Evolutionary conservation across 2,797 vertebrate genomes (phyloP).

Genomic region (Nannoperca australis): DNA sequence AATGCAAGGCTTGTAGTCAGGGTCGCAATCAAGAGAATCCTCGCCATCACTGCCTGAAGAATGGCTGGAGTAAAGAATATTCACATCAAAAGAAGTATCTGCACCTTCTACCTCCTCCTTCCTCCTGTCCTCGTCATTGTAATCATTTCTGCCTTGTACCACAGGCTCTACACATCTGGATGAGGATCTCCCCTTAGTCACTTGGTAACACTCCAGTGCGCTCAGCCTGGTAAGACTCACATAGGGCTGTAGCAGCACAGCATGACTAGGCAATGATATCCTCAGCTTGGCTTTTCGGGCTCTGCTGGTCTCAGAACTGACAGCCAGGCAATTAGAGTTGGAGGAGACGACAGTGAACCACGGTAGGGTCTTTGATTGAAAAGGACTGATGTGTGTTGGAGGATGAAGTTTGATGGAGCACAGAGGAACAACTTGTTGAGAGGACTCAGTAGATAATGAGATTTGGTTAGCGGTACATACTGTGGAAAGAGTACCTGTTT

Average conservation of each 20-base stretch:
- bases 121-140: conserved; percentile 3
- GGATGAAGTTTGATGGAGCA: background rate
- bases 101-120: background rate
- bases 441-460: background rate
- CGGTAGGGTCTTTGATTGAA: background rate
- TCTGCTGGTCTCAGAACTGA: background rate
- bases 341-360: background rate
- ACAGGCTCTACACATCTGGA: background rate
- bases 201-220: conserved; percentile 19
- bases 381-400: background rate
- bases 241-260: conserved; percentile 70
- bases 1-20: conserved; percentile 69
- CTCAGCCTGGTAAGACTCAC: conserved; percentile 77
- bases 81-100: conserved; percentile 68
- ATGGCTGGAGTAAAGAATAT: conserved; percentile 70
- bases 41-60: conserved; percentile 54
- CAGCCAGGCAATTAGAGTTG: background rate
- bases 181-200: conserved; percentile 1
- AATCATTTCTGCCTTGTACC: background rate
- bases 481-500: background rate
- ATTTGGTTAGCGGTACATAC: background rate
- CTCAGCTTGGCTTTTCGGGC: background rate
- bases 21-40: conserved; percentile 53
- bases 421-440: background rate
- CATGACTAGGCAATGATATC: conserved; percentile 65